phyloP scores from a whole-genome alignment of 2,797 vertebrate genomes.

The Muraenolepis orangiensis region DNA sequence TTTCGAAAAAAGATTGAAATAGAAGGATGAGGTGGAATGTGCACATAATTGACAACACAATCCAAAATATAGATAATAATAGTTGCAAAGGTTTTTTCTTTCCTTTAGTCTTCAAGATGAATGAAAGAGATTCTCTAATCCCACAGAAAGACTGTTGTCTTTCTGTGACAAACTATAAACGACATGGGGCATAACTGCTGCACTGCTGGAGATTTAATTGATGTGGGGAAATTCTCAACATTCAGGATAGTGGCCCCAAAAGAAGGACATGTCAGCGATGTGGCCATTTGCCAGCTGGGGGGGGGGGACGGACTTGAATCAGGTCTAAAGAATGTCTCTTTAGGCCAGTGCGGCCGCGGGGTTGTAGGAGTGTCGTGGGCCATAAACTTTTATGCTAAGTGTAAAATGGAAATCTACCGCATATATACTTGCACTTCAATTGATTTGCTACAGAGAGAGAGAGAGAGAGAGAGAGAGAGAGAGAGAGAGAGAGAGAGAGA shows the following conservation, averaged over 20 bases:
- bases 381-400: neutral
- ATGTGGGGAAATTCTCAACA: neutral
- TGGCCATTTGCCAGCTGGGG: neutral
- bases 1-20: neutral
- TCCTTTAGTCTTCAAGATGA: neutral
- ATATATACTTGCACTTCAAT: neutral
- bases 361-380: neutral
- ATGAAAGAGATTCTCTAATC: neutral
- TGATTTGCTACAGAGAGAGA: too few relatives aligned
- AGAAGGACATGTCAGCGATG: neutral
- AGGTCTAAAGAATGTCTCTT: neutral
- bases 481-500: slow-evolving; percentile 18
- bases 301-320: too few relatives aligned
- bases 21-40: neutral
- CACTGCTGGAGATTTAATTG: neutral
- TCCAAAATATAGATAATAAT: neutral
- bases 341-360: neutral
- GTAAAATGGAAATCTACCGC: neutral
- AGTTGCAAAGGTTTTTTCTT: neutral
- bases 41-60: neutral
- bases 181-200: neutral
- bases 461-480: slow-evolving; percentile 26
- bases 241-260: neutral
- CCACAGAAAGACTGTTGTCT: neutral
- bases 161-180: neutral